A percentile compares a stretch with the other conserved stretches of the same genome.
These are phyloP conservation scores for Ceyx erithaca DNA, from an alignment of 2,797 vertebrate species.

Conservation along the genomic window DNA sequence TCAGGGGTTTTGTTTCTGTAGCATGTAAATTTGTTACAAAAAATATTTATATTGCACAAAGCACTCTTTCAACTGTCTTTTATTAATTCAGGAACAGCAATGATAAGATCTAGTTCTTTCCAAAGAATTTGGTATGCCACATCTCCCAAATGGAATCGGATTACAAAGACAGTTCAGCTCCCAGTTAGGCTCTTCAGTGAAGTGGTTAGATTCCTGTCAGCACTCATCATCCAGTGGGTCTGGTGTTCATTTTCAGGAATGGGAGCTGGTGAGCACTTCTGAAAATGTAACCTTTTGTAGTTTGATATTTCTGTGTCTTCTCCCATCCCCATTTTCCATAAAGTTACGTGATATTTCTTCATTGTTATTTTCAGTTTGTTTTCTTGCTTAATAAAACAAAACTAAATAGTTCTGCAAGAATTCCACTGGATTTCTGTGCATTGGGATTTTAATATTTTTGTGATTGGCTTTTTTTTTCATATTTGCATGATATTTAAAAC, in stretches of 20 bases:
- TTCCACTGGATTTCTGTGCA: not conserved
- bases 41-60: not conserved
- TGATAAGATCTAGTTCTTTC: constrained; percentile 35
- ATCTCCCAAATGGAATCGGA: not conserved
- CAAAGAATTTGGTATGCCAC: constrained; percentile 31
- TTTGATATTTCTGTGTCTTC: constrained; percentile 38
- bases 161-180: constrained; percentile 46
- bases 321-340: not conserved
- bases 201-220: constrained; percentile 49
- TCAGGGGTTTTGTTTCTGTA: not conserved
- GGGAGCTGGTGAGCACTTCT: not conserved
- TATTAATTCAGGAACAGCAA: constrained; percentile 23
- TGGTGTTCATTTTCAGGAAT: constrained; percentile 51
- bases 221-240: not conserved
- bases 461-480: constrained; percentile 10
- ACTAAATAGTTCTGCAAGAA: not conserved
- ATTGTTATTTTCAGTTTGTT: not conserved
- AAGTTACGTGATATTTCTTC: constrained; percentile 16
- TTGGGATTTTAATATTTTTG: constrained; percentile 8
- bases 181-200: constrained; percentile 11
- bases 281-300: constrained; percentile 42
- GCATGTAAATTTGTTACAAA: not conserved
- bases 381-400: constrained; percentile 19
- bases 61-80: not conserved
- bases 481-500: constrained; percentile 30